Evolutionary conservation across 1,140 invertebrate genomes (phyloP), one percentile per base, ranked within the genome.

Genomic region (Neodiprion virginianus): DNA sequence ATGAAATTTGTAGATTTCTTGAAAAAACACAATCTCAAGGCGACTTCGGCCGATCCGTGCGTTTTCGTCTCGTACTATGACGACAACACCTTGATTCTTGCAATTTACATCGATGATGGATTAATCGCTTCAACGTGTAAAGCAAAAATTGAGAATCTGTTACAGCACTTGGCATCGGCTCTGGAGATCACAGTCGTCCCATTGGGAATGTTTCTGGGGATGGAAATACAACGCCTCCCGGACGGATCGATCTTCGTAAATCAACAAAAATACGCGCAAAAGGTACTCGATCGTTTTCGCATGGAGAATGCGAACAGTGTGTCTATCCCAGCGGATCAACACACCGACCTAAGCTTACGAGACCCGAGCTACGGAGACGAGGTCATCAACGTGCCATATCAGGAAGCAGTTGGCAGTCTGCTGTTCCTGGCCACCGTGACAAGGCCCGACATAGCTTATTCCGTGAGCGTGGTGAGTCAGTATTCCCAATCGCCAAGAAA

Each of bases 371-470:
- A 50, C 48, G 47, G 28, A 47, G 40, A 49, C 14, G 75, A 83
- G n/a, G 80, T 80, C 14, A 71, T 65, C 10, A 76, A 77, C 10
- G 71, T n/a, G 8, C 40, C 67, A 12, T 87, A 82, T 74, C 78
- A 76, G 14, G 73, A 86, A 48, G 50, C 84, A 14, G 78, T 87
- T 50, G 84, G 85, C 79, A 21, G 74, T 67, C 77, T 90, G 21
- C 80, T 89, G 77, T 89, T 88, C 79, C 72, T 88, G 9, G 73
- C 87, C 11, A 79, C 84, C 7, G 69, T 79, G 1, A 88, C 88
- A 8, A 76, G 89, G 67, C 88, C 88, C 47, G 88, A 90, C 78
- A 86, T 90, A 69, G 72, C 84, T 10, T 89, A 81, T 79, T 76
- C 84, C 47, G 85, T 89, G 0, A 83, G 79, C 17, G 17, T 21